Percentiles rank a stretch among this genome's conserved stretches.
These are phyloP conservation scores for Carassius gibelio DNA, from an alignment of 2,113 vertebrate species.

Conservation along the genomic window DNA sequence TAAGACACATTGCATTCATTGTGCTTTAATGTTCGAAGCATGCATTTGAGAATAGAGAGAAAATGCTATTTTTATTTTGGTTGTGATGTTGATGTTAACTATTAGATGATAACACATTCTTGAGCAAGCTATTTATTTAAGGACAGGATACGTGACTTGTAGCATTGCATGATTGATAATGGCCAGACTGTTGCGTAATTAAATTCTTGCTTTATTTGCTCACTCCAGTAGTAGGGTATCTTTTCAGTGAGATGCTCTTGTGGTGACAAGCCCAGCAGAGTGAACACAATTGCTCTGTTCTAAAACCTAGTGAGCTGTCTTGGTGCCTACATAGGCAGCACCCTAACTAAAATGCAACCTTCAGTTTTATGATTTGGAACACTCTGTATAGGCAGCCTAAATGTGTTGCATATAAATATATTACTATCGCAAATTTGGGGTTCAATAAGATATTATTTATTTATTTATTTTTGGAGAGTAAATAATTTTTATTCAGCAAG, in stretches of 20 bases:
- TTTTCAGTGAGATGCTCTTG: not conserved
- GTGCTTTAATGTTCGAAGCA: not conserved
- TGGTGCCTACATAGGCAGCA: not conserved
- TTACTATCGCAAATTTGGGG: not conserved
- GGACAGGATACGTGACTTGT: not conserved
- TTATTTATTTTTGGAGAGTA: too few species aligned
- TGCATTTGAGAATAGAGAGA: not conserved
- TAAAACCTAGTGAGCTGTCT: not conserved
- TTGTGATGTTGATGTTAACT: not conserved
- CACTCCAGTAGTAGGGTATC: not conserved
- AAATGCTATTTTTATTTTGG: not conserved
- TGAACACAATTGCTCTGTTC: not conserved
- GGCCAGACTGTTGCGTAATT: conserved; percentile 11
- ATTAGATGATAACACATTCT: not conserved
- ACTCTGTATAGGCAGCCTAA: not conserved
- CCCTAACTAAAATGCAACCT: not conserved
- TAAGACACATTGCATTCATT: too few species aligned
- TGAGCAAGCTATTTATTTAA: not conserved
- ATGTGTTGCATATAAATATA: not conserved
- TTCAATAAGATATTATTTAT: not conserved
- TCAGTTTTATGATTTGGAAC: not conserved
- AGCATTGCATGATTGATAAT: not conserved
- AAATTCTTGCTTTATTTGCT: conserved; percentile 33
- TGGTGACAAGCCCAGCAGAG: not conserved
- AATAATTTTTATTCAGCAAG: not conserved